Percentiles rank a stretch among this genome's conserved stretches.
phyloP scores from a whole-genome alignment of 2,113 vertebrate genomes.

The Pelmatolapia mariae region DNA sequence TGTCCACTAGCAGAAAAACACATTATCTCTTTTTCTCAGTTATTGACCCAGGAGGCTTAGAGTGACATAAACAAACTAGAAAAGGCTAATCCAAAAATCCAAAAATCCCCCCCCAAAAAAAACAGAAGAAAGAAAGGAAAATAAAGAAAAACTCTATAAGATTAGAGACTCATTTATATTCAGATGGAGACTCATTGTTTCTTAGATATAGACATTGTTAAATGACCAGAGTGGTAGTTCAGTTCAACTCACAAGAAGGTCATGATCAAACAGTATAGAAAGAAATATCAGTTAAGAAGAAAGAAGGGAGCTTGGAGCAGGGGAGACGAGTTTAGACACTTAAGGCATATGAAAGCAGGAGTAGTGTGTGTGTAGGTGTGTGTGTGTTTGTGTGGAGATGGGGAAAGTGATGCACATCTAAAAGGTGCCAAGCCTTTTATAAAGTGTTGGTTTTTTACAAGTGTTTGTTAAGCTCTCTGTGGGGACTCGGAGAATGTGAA shows the following conservation, averaged over 20 bases:
- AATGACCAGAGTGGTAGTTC: neutral
- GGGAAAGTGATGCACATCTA: constrained; percentile 11
- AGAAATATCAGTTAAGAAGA: neutral
- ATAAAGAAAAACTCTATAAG: neutral
- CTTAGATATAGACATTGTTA: neutral
- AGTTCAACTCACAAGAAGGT: neutral
- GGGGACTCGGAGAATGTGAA: constrained; percentile 3
- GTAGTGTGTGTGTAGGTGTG: neutral
- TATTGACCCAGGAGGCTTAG: neutral
- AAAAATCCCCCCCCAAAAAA: too few species aligned
- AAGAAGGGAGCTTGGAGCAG: neutral
- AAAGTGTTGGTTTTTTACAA: constrained; percentile 27
- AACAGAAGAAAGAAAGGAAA: neutral
- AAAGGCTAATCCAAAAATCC: neutral
- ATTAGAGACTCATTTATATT: neutral
- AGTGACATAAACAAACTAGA: neutral
- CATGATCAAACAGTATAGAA: neutral
- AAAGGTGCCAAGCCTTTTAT: constrained; percentile 40
- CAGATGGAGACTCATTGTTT: neutral
- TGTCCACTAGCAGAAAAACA: neutral
- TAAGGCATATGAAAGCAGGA: neutral
- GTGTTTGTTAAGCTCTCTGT: constrained; percentile 40
- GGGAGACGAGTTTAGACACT: neutral
- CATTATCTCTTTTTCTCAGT: neutral
- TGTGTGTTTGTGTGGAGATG: neutral